phyloP scores from a whole-genome alignment of 2,888 invertebrate species.

The Drosophila robusta region DNA sequence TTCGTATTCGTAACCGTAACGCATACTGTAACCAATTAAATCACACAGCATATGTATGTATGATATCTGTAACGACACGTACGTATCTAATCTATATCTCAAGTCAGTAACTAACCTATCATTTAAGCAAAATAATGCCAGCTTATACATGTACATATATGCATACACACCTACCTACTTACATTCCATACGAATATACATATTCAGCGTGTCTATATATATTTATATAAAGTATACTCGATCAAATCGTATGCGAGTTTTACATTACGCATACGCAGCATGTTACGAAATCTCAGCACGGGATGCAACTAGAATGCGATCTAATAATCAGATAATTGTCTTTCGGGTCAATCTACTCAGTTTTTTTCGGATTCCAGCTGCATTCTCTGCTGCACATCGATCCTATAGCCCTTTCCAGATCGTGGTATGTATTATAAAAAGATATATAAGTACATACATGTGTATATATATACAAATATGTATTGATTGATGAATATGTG shows the following conservation, averaged over 20 bases:
- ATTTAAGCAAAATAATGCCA: conserved; percentile 51
- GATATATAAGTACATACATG: conserved; percentile 12
- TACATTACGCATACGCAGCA: conserved; percentile 46
- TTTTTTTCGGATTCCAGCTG: conserved; percentile 16
- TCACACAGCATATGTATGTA: conserved; percentile 51
- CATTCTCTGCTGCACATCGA: conserved; percentile 26
- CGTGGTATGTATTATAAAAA: conserved; percentile 43
- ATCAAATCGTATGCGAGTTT: conserved; percentile 2
- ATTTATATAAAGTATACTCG: conserved; percentile 24
- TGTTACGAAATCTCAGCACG: conserved; percentile 12
- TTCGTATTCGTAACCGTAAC: conserved; percentile 31
- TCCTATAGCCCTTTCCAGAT: conserved; percentile 3
- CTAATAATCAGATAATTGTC: not conserved
- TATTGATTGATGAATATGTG: conserved; percentile 10
- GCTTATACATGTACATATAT: conserved; percentile 16
- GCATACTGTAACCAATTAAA: conserved; percentile 36
- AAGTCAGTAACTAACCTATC: conserved; percentile 40
- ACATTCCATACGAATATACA: conserved; percentile 19
- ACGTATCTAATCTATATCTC: conserved; percentile 40
- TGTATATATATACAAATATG: not conserved
- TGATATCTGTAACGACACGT: conserved; percentile 32
- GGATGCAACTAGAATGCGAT: conserved; percentile 26
- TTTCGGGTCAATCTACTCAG: not conserved
- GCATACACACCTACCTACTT: conserved; percentile 16
- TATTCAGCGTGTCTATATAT: conserved; percentile 32